Base-by-base conservation (phyloP, 2,888 invertebrate genomes). In the Labia minor region DNA sequence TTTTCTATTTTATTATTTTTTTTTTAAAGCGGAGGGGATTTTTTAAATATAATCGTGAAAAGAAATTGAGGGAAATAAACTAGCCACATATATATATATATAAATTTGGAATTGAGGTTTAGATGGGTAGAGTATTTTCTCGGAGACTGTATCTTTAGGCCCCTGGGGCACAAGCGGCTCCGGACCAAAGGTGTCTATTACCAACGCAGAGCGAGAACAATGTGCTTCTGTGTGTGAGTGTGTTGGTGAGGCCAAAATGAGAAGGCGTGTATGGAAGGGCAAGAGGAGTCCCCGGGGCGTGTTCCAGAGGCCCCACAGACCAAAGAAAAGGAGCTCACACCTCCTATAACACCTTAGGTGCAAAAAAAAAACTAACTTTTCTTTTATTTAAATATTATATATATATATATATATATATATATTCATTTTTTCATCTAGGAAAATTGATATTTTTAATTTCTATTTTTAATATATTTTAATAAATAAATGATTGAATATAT, bases 171-270 rank as follows among this genome's bases (percentile, higher is more conserved):
- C n/a, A 26, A 49, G 49, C 49, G 49, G 49, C 49, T 49, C n/a
- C 2, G 49, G 49, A 49, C 49, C 49, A 49, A 49, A 49, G 49
- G 49, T 49, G 49, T 49, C 49, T 49, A 49, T 49, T 49, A 49
- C 49, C 49, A 49, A 49, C 49, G 49, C 49, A 16, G 16, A 49
- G 49, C 14, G 49, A 14, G 49, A 49, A 26, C 26, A 26, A 26
- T 26, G 26, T 26, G 26, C 8, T 3, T 8, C 26, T n/a, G 49
- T n/a, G 49, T n/a, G 49, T n/a, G 49, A 49, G 49, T 49, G 49
- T 49, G 16, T 49, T 4, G 2, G 49, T 49, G 49, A 49, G 49
- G 49, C 49, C 49, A 11, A 49, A 49, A 49, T 49, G 49, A 49
- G 49, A 49, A 49, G 49, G 49, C 49, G 49, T 49, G 49, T 16